These are phyloP conservation scores for Hololepta plana DNA, from an alignment of 2,888 invertebrate genomes.

Conservation along the genomic window DNA sequence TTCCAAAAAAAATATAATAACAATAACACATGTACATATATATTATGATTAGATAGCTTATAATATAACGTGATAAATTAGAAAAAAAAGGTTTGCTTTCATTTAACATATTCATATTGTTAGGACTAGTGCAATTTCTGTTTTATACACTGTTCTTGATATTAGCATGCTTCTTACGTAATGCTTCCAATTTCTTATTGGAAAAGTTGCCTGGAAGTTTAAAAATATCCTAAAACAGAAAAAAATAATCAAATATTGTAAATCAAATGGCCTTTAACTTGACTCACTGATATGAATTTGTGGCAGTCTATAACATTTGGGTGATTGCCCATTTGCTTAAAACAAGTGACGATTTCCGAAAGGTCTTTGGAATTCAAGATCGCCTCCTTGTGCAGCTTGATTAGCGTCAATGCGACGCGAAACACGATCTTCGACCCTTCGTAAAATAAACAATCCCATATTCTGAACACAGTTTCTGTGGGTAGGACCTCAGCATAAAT, in stretches of 20 bases:
- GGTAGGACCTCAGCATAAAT: slow-evolving; percentile 86
- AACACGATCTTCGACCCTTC: slow-evolving; percentile 89
- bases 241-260: too few species aligned
- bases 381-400: slow-evolving; percentile 49
- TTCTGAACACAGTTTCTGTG: slow-evolving; percentile 80
- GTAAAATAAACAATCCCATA: slow-evolving; percentile 92
- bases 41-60: not conserved
- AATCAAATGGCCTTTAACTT: too few species aligned
- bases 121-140: slow-evolving; percentile 4
- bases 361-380: slow-evolving; percentile 68
- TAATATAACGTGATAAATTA: too few species aligned
- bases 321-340: slow-evolving; percentile 65
- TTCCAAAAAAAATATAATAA: not conserved
- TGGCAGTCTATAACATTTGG: slow-evolving; percentile 70
- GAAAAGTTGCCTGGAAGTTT: slow-evolving; percentile 63
- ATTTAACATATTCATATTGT: too few species aligned
- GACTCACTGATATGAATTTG: slow-evolving; percentile 67
- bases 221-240: slow-evolving; percentile 55
- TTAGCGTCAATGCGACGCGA: slow-evolving; percentile 70
- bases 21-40: not conserved
- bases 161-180: slow-evolving; percentile 31
- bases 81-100: too few species aligned
- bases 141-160: slow-evolving; percentile 7
- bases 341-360: slow-evolving; percentile 61
- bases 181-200: slow-evolving; percentile 40